phyloP scores from a whole-genome alignment of 2,113 vertebrate species.

The Rhegmatorhina hoffmannsi region DNA sequence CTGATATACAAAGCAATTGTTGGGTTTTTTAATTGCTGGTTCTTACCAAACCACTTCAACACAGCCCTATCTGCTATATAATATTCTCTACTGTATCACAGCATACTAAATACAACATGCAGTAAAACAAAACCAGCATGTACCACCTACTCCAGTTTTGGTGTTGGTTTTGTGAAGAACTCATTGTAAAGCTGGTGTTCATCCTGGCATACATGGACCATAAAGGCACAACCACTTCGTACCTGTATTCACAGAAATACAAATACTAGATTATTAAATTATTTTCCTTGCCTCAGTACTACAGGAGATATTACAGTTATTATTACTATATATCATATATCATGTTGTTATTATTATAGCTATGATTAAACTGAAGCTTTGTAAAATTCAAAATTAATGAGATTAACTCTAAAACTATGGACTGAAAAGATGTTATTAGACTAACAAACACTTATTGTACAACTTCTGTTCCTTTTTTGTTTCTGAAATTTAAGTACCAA shows the following conservation, averaged over 20 bases:
- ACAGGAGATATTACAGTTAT: not conserved
- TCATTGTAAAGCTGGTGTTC: conserved; percentile 96
- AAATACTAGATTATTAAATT: not conserved
- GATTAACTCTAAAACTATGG: not conserved
- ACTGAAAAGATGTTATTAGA: not conserved
- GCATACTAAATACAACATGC: not conserved
- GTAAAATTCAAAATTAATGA: not conserved
- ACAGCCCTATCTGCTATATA: not conserved
- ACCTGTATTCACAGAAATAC: conserved; percentile 78
- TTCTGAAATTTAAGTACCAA: not conserved
- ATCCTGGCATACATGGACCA: conserved; percentile 98
- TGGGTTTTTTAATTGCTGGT: not conserved
- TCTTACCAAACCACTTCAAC: not conserved
- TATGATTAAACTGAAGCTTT: not conserved
- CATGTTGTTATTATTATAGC: not conserved
- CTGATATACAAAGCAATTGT: not conserved
- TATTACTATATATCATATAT: not conserved
- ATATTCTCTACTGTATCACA: not conserved
- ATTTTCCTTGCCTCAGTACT: not conserved
- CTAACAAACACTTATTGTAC: not conserved
- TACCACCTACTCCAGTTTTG: conserved; percentile 92
- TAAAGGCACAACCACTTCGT: conserved; percentile 97
- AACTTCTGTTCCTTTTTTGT: not conserved
- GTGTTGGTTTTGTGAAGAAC: conserved; percentile 93
- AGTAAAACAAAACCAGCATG: not conserved